Evolutionary conservation across 2,797 vertebrate genomes (phyloP), one percentile per base, ranked within the genome.

Genomic region (Ateles fusciceps): DNA sequence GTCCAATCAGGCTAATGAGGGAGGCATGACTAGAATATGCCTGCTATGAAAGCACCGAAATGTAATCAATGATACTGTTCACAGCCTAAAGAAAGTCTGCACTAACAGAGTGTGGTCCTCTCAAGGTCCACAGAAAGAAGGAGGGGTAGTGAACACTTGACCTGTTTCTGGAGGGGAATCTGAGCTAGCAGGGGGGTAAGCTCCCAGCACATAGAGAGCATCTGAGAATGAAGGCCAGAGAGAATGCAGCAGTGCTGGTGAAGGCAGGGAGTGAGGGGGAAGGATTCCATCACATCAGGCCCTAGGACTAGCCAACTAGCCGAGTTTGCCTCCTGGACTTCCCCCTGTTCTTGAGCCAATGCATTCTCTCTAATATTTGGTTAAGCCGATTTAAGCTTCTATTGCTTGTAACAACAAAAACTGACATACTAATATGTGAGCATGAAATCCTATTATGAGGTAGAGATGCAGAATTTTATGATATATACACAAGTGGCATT

Each of bases 241-340:
- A 46, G 30, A 22, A 5, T 0, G 1, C 1, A 2, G 24, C n/a
- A 1, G 44, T 61, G 74, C 15, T 2, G 10, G 14, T 0, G 0
- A n/a, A 28, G 24, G 33, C 36, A 4, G 61, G 26, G n/a, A 71
- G 26, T 1, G 10, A 33, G 33, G 22, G 15, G 1, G 9, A 10
- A 10, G 26, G 28, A n/a, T 1, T 2, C 0, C 1, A 5, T 3
- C n/a, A 3, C 0, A 4, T 1, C 21, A 26, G 33, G 21, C 11
- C 52, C 57, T 0, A 2, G 36, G 10, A 44, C 14, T 21, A 39
- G 71, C 36, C 78, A 30, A 10, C 2, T 2, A 11, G 0, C 42
- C 22, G 1, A 8, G 30, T 2, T 52, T 26, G 0, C 9, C 39
- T 24, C 30, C 46, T 22, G 12, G 15, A 4, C 0, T 1, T 22